A percentile compares a stretch with the other conserved stretches of the same genome.
phyloP scores from a whole-genome alignment of 2,888 invertebrate genomes.

The Acronicta aceris region DNA sequence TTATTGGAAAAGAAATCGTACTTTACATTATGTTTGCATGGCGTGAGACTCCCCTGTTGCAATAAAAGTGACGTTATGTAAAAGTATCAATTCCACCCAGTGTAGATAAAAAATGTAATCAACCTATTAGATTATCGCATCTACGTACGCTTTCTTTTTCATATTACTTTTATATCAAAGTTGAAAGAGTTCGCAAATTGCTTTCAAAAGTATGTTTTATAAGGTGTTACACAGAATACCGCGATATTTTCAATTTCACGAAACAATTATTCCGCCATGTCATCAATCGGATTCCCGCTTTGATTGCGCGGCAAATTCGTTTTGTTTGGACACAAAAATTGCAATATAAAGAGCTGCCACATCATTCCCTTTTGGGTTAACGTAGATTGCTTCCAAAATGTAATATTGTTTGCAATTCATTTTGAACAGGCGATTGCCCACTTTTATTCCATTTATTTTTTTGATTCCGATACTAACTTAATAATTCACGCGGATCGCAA shows the following conservation, averaged over 20 bases:
- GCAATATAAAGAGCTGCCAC: slow-evolving; percentile 89
- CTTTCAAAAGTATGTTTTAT: slow-evolving; percentile 63
- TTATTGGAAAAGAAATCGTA: slow-evolving; percentile 18
- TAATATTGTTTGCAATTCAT: slow-evolving; percentile 89
- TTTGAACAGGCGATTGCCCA: slow-evolving; percentile 85
- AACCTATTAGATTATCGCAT: slow-evolving; percentile 28
- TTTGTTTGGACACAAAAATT: slow-evolving; percentile 89
- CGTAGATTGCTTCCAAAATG: slow-evolving; percentile 88
- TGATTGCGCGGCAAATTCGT: slow-evolving; percentile 89
- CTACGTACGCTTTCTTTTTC: slow-evolving; percentile 27
- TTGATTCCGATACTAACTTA: slow-evolving; percentile 78
- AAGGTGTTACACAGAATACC: slow-evolving; percentile 80
- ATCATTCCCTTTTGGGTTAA: slow-evolving; percentile 89
- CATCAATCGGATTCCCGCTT: slow-evolving; percentile 89
- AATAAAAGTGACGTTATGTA: slow-evolving; percentile 15
- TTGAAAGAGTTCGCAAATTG: slow-evolving; percentile 49
- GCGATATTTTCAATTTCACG: slow-evolving; percentile 88
- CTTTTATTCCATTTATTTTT: slow-evolving; percentile 81
- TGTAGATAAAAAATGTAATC: slow-evolving; percentile 28
- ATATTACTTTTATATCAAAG: slow-evolving; percentile 44
- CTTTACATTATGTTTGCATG: slow-evolving; percentile 33
- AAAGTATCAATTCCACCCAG: slow-evolving; percentile 37
- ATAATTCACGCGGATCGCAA: slow-evolving; percentile 72
- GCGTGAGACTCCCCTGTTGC: slow-evolving; percentile 27
- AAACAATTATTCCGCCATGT: slow-evolving; percentile 89